Evolutionary conservation across 2,888 invertebrate genomes (phyloP).

Genomic region (Argyra leucocephala): DNA sequence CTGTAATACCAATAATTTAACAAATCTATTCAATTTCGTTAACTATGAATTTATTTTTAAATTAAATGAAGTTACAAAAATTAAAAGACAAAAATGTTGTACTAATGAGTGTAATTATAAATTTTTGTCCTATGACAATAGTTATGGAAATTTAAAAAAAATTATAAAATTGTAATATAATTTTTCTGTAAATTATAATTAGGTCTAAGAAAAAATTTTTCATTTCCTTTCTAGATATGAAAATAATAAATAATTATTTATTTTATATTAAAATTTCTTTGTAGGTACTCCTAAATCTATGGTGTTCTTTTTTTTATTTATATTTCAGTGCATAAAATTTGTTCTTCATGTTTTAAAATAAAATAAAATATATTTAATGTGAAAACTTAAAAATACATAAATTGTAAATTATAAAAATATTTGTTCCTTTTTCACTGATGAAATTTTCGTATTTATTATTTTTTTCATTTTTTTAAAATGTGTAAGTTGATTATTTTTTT

Average conservation of each 20-base stretch:
- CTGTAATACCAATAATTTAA: background rate
- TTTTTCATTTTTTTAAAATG: background rate
- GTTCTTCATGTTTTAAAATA: background rate
- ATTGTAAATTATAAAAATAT: too few relatives aligned
- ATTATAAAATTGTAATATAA: slow-evolving; percentile 3
- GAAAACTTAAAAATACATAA: background rate
- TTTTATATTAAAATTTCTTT: slow-evolving; percentile 6
- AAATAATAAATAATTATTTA: background rate
- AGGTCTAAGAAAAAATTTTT: background rate
- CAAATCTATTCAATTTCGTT: background rate
- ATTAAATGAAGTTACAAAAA: background rate
- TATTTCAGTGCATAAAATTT: background rate
- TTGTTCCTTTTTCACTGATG: too few relatives aligned
- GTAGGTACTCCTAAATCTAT: background rate
- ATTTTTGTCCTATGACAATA: background rate
- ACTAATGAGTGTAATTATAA: background rate
- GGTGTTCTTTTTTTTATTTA: background rate
- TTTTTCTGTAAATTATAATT: background rate
- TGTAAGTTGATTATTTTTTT: background rate
- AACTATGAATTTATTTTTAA: background rate
- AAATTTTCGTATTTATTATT: too few relatives aligned
- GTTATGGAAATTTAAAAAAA: background rate
- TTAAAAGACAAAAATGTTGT: background rate
- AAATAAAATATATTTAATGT: background rate
- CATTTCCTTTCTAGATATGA: background rate